Base-by-base conservation (phyloP, 2,888 invertebrate species). In the Lagria hirta region DNA sequence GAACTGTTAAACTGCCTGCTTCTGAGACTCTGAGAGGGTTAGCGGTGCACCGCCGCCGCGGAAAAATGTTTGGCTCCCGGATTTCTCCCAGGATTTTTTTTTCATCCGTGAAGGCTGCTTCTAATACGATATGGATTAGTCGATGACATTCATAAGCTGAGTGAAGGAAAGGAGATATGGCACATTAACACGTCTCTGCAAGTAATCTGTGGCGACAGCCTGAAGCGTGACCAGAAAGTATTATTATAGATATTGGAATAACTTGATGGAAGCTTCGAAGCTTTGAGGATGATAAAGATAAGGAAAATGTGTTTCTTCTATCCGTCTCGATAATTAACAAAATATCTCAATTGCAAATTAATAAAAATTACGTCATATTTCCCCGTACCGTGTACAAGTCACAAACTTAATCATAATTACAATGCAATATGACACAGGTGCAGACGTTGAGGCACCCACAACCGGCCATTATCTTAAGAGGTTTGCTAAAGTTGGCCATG, bases 181-280 rank as follows among this genome's bases (percentile, higher is more conserved):
- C 61, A 60, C 64, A 65, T 67, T 70, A 68, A 67, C 69, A 67
- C 68, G 69, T 66, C 66, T 59, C 53, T 60, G 58, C 61, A 55
- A 62, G 67, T 69, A 70, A 70, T 70, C 70, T 69, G 68, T 62
- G 67, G 67, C 65, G 70, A 69, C 70, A 69, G 70, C 65, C 63
- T 55, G 64, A 61, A 66, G 65, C 70, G 70, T 70, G 70, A 70
- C 69, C 68, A 66, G 69, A 68, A 69, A 68, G 61, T 66, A 57
- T 57, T 57, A 65, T n/a, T 62, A 36, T 43, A 28, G 36, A 35
- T 30, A 43, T 43, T 38, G 38, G 38, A 38, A 38, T 38, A 38
- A 38, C 38, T 38, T 11, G 20, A n/a, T 20, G 28, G 12, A 28
- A 13, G 28, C 13, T 27, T 12, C 36, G 20, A 36, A n/a, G n/a